Evolutionary conservation across 2,888 invertebrate genomes (phyloP).

Genomic region (Boloria selene): DNA sequence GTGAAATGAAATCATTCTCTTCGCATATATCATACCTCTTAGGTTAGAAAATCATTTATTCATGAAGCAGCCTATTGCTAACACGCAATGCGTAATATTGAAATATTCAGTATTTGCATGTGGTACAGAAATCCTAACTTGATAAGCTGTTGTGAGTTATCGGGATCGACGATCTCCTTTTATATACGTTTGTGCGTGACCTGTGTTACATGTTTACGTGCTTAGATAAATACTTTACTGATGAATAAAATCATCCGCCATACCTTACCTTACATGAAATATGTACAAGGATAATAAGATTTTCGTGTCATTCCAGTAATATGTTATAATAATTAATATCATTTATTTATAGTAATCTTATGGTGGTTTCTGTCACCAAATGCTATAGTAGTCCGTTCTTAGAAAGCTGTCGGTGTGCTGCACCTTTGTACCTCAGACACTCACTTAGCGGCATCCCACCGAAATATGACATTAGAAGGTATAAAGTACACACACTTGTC

Average conservation of each 20-base stretch:
- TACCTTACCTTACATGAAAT: not conserved
- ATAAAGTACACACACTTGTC: too few relatives aligned
- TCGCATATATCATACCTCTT: conserved; percentile 33
- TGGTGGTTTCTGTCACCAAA: too few relatives aligned
- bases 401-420: too few relatives aligned
- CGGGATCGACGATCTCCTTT: conserved; percentile 37
- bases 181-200: conserved; percentile 40
- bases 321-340: too few relatives aligned
- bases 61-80: conserved; percentile 33
- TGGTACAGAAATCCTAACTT: conserved; percentile 36
- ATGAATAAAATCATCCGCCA: conserved; percentile 16
- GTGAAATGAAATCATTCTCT: conserved; percentile 31
- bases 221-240: conserved; percentile 16
- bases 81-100: conserved; percentile 37
- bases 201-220: conserved; percentile 35
- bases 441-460: too few relatives aligned
- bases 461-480: too few relatives aligned
- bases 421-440: too few relatives aligned
- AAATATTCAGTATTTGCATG: conserved; percentile 40
- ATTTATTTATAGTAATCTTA: too few relatives aligned
- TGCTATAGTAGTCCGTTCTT: too few relatives aligned
- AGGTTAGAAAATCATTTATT: conserved; percentile 35
- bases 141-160: conserved; percentile 41
- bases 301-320: not conserved
- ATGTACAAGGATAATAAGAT: not conserved